Evolutionary conservation across 1,140 invertebrate species (phyloP), one percentile per base, ranked within the genome.

Genomic region (Zaprionus tsacasi): DNA sequence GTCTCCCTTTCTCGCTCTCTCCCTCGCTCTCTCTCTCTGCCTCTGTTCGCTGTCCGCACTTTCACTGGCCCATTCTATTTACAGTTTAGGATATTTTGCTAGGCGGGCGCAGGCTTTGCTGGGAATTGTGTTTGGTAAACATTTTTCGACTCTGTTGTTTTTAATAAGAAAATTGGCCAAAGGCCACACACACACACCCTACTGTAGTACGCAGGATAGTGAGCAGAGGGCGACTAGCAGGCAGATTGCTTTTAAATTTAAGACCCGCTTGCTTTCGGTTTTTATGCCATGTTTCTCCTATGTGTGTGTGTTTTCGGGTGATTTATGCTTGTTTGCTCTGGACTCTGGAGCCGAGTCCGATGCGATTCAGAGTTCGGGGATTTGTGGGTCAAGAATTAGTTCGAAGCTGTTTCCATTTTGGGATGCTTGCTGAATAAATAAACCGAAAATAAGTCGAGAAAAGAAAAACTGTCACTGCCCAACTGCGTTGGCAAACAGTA

Each of bases 111-210:
- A 50, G 81, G 82, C 77, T 85, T 86, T 85, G 80, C 74, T 63
- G 85, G 55, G 85, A 88, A 89, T 89, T 88, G 85, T 88, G 83
- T 88, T 88, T 88, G 85, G 83, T 88, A 88, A 88, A 88, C 83
- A 88, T 83, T 89, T 89, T 77, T 83, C 80, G 83, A 79, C 85
- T 89, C 83, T 83, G 80, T 88, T 88, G 80, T 88, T 88, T 89
- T 88, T 88, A 88, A 88, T 88, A 88, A 88, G 83, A 88, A 88
- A 88, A 88, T 88, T 88, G 83, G 83, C 83, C 85, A 89, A 83
- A 81, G 83, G 83, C 85, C 83, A 88, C 80, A 78, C 74, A 79
- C 74, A 79, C 55, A 75, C 33, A 25, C 35, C 38, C 11, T 30
- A 30, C 27, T 25, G 6, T 6, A 43, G n/a, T 21, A 35, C 30